Percentiles rank a stretch among this genome's conserved stretches.
Conservation (phyloP, 2,113 vertebrate species). For the Scytalopus superciliaris region DNA sequence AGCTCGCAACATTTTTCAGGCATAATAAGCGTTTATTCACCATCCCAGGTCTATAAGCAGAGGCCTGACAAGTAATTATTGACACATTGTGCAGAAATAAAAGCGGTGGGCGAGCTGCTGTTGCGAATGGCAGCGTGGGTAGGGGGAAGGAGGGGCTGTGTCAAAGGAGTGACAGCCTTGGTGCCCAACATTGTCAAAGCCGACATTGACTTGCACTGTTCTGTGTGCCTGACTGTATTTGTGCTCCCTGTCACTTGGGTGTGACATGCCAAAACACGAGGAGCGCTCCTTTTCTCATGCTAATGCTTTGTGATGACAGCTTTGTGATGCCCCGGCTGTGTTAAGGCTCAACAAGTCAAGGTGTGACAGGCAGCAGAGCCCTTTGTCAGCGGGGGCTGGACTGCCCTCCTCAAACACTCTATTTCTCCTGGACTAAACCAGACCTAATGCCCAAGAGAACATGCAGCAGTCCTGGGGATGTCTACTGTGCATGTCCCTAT, state of each 20-base stretch:
- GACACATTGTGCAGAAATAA: conserved; percentile 78
- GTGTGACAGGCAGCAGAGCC: conserved; percentile 74
- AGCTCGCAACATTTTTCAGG: conserved; percentile 61
- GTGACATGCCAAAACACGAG: conserved; percentile 79
- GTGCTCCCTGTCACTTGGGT: conserved; percentile 75
- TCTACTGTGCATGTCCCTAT: neutral
- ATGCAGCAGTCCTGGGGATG: neutral
- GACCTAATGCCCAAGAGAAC: neutral
- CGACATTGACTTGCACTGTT: conserved; percentile 71
- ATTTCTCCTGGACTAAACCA: neutral
- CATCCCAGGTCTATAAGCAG: conserved; percentile 68
- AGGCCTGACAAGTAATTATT: conserved; percentile 77
- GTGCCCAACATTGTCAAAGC: conserved; percentile 79
- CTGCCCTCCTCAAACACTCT: neutral
- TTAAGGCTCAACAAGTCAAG: conserved; percentile 68
- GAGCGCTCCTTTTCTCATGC: conserved; percentile 78
- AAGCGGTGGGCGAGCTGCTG: conserved; percentile 73
- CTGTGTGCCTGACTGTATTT: conserved; percentile 72
- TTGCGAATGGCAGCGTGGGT: conserved; percentile 72
- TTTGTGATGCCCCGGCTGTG: conserved; percentile 54
- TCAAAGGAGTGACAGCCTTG: conserved; percentile 75
- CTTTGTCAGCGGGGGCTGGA: neutral
- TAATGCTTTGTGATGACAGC: conserved; percentile 76
- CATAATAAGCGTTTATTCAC: conserved; percentile 69
- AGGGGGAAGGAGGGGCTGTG: conserved; percentile 68